Evolutionary conservation across 2,888 invertebrate species (phyloP).

Genomic region (Cerastoderma edule): DNA sequence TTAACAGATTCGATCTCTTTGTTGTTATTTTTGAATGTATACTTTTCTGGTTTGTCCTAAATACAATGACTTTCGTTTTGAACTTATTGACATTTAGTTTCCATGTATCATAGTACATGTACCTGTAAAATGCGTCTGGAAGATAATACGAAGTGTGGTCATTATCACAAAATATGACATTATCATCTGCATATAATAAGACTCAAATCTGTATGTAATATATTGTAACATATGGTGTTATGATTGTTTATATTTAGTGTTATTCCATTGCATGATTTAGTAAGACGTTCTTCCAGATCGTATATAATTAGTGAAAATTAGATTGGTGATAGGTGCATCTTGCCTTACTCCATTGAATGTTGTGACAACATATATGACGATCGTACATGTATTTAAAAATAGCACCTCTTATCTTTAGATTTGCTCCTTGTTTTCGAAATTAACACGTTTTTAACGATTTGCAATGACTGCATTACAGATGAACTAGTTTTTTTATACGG

Average conservation of each 20-base stretch:
- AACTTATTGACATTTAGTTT: slow-evolving; percentile 32
- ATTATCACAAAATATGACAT: slow-evolving; percentile 27
- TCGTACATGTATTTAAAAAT: too few species aligned
- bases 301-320: not conserved
- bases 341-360: slow-evolving; percentile 1
- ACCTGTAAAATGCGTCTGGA: slow-evolving; percentile 25
- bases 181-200: slow-evolving; percentile 41
- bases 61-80: slow-evolving; percentile 29
- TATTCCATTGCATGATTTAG: not conserved
- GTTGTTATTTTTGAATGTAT: not conserved
- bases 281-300: slow-evolving; percentile 3
- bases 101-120: slow-evolving; percentile 37
- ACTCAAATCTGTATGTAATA: slow-evolving; percentile 14
- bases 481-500: too few species aligned
- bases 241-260: too few species aligned
- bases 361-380: too few species aligned
- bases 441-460: too few species aligned
- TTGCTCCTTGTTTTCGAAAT: too few species aligned
- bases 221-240: not conserved
- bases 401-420: too few species aligned
- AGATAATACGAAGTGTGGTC: slow-evolving; percentile 16
- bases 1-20: slow-evolving; percentile 10
- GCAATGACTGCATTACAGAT: too few species aligned
- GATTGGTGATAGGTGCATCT: slow-evolving; percentile 10
- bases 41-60: not conserved